Conservation (phyloP, 2,113 vertebrate species). For the Hippocampus barbouri region DNA sequence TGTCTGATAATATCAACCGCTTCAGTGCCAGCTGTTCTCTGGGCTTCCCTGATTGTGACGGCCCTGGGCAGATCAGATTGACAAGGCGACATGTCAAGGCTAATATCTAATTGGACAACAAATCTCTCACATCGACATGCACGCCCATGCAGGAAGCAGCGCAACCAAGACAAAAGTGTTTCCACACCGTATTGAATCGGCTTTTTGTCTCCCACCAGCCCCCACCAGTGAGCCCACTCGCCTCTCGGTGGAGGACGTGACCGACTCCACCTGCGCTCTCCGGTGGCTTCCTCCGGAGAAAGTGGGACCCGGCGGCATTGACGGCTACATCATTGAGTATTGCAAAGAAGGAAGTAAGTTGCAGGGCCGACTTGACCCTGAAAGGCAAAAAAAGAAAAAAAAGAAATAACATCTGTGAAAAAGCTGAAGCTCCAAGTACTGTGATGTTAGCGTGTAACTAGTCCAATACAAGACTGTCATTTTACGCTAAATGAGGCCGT, state of each 20-base stretch:
- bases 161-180: slow-evolving; percentile 18
- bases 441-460: background rate
- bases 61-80: no score
- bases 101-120: no score
- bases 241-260: slow-evolving; percentile 82
- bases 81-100: no score
- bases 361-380: background rate
- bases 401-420: no score
- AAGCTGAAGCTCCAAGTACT: background rate
- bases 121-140: no score
- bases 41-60: no score
- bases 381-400: background rate
- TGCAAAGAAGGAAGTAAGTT: slow-evolving; percentile 80
- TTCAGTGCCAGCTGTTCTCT: no score
- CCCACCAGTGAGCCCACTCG: slow-evolving; percentile 82
- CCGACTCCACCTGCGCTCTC: slow-evolving; percentile 80
- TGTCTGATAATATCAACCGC: no score
- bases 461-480: background rate
- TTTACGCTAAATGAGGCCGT: background rate
- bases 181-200: slow-evolving; percentile 37
- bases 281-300: slow-evolving; percentile 85
- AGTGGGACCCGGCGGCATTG: slow-evolving; percentile 83
- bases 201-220: slow-evolving; percentile 63
- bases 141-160: no score
- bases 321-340: slow-evolving; percentile 87